A percentile compares a stretch with the other conserved stretches of the same genome.
phyloP scores from a whole-genome alignment of 2,113 vertebrate genomes.

The Proteles cristata region DNA sequence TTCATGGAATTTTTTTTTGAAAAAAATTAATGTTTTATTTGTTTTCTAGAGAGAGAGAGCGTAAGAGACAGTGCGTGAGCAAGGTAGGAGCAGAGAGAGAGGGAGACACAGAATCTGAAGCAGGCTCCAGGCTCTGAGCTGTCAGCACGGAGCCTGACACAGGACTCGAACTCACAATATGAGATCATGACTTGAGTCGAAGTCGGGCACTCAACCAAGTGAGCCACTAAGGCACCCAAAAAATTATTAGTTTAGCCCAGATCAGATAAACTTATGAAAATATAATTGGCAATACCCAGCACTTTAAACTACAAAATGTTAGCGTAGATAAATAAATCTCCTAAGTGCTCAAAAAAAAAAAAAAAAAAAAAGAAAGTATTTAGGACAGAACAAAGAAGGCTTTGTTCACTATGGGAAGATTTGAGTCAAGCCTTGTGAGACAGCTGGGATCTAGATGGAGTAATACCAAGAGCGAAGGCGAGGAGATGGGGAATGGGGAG shows the following conservation, averaged over 20 bases:
- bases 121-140: no score
- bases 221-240: background rate
- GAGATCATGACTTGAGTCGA: no score
- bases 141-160: no score
- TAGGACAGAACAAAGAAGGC: background rate
- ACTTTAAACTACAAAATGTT: conserved; percentile 37
- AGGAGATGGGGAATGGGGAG: background rate
- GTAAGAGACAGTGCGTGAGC: no score
- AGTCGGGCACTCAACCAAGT: no score
- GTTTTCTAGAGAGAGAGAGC: no score
- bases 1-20: conserved; percentile 43
- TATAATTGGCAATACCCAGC: background rate
- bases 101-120: no score
- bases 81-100: no score
- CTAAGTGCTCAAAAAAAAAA: background rate
- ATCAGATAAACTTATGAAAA: conserved; percentile 47
- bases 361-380: conserved; percentile 32
- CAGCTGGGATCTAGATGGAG: background rate
- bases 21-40: no score
- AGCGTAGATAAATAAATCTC: conserved; percentile 27
- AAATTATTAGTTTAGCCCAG: conserved; percentile 63
- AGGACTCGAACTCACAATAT: no score
- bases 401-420: conserved; percentile 37
- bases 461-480: background rate
- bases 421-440: conserved; percentile 1